These are phyloP conservation scores for Mallotus villosus DNA, from an alignment of 2,797 vertebrate genomes.

Conservation along the genomic window DNA sequence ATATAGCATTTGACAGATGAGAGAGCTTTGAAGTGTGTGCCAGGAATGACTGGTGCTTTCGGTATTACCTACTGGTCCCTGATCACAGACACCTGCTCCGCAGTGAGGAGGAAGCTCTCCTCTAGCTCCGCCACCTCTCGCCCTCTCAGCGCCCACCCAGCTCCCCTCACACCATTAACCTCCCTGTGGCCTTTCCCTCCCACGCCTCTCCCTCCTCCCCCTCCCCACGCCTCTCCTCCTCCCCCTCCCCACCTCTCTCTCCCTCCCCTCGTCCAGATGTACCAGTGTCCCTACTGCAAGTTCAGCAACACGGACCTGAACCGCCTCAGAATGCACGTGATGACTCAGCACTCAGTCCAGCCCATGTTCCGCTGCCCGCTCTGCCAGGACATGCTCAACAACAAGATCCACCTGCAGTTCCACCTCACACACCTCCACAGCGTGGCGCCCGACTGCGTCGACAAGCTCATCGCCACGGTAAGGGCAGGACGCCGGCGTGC, in stretches of 20 bases:
- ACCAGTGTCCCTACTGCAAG: conserved; percentile 99
- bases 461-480: conserved; percentile 96
- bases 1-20: conserved; percentile 79
- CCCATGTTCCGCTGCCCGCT: conserved; percentile 96
- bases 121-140: conserved; percentile 36
- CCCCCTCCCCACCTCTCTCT: conserved; percentile 18
- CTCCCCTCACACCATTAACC: conserved; percentile 45
- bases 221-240: not conserved
- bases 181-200: conserved; percentile 23
- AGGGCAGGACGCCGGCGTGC: conserved; percentile 51
- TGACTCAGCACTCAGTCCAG: conserved; percentile 98
- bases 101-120: conserved; percentile 37
- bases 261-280: conserved; percentile 76
- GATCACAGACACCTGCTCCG: conserved; percentile 63
- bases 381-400: conserved; percentile 99
- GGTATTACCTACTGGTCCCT: conserved; percentile 65
- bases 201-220: conserved; percentile 6
- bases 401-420: conserved; percentile 98
- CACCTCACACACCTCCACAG: conserved; percentile 99
- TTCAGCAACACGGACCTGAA: conserved; percentile 96
- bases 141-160: conserved; percentile 32
- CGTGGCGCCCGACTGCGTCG: conserved; percentile 96
- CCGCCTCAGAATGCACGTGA: conserved; percentile 95
- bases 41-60: conserved; percentile 61
- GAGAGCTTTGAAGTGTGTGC: conserved; percentile 77